These are phyloP conservation scores for Leucophenga maculata DNA, from an alignment of 2,888 invertebrate species.

Conservation along the genomic window DNA sequence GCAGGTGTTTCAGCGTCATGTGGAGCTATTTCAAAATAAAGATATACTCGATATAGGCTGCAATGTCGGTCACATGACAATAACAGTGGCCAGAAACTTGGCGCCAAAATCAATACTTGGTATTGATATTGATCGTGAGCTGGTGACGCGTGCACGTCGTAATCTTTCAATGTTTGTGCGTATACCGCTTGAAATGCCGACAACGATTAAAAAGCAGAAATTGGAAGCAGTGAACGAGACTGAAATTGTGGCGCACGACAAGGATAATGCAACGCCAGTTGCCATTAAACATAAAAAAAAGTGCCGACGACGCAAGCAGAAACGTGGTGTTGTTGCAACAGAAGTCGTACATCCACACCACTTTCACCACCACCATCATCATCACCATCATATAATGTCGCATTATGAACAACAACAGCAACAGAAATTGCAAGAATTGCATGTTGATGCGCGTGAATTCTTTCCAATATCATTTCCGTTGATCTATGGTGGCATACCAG, in stretches of 20 bases:
- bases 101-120: conserved; percentile 90
- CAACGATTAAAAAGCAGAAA: neutral
- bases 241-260: neutral
- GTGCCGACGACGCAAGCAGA: conserved; percentile 49
- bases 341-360: conserved; percentile 32
- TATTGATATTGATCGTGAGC: conserved; percentile 92
- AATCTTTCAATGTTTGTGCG: conserved; percentile 70
- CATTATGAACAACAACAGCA: conserved; percentile 64
- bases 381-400: conserved; percentile 53
- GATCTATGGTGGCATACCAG: conserved; percentile 79
- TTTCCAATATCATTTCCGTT: conserved; percentile 93
- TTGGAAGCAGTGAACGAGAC: conserved; percentile 25
- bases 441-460: conserved; percentile 63
- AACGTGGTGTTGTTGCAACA: conserved; percentile 27
- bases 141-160: conserved; percentile 77
- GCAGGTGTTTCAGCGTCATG: conserved; percentile 83
- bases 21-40: conserved; percentile 88
- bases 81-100: conserved; percentile 89
- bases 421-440: conserved; percentile 60
- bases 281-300: too few species aligned
- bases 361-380: conserved; percentile 53
- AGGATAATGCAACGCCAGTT: too few species aligned
- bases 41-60: conserved; percentile 97
- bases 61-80: conserved; percentile 95
- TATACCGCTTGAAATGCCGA: conserved; percentile 56